A percentile compares a stretch with the other conserved stretches of the same genome.
Conservation (phyloP, 2,113 vertebrate genomes). For the Phalacrocorax brasilianus region DNA sequence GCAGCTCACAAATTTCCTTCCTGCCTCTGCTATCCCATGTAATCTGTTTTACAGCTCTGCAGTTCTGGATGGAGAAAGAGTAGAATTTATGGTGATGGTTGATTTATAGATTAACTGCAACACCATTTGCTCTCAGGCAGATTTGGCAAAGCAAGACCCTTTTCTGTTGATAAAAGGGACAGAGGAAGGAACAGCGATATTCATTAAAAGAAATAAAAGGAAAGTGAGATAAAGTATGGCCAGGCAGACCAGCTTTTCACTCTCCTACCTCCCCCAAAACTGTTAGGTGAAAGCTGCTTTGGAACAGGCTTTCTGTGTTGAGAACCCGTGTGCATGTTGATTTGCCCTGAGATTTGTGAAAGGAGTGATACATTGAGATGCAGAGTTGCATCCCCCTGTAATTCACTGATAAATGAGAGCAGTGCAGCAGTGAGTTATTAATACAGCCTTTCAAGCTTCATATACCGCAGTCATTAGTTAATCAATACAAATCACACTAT, state of each 20-base stretch:
- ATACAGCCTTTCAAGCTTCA: slow-evolving; percentile 34
- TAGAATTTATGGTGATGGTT: slow-evolving; percentile 58
- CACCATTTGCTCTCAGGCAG: slow-evolving; percentile 43
- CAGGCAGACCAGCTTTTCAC: background rate
- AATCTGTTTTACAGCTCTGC: slow-evolving; percentile 57
- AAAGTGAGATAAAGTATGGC: slow-evolving; percentile 17
- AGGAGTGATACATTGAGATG: slow-evolving; percentile 10
- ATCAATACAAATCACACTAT: background rate
- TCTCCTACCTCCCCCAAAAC: background rate
- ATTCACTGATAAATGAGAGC: slow-evolving; percentile 32
- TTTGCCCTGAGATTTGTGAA: background rate
- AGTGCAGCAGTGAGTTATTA: slow-evolving; percentile 28
- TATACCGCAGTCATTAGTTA: slow-evolving; percentile 49
- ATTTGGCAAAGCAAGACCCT: slow-evolving; percentile 56
- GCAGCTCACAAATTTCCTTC: slow-evolving; percentile 40
- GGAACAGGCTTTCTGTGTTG: background rate
- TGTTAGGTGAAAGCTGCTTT: background rate
- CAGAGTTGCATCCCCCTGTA: slow-evolving; percentile 31
- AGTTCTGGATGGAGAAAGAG: slow-evolving; percentile 25
- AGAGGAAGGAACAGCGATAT: slow-evolving; percentile 8
- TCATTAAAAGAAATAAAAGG: slow-evolving; percentile 45
- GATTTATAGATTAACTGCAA: slow-evolving; percentile 58
- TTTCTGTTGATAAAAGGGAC: slow-evolving; percentile 40
- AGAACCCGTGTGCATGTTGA: background rate
- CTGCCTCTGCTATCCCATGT: slow-evolving; percentile 4